Base-by-base conservation (phyloP, 2,113 vertebrate species). In the Parus major region DNA sequence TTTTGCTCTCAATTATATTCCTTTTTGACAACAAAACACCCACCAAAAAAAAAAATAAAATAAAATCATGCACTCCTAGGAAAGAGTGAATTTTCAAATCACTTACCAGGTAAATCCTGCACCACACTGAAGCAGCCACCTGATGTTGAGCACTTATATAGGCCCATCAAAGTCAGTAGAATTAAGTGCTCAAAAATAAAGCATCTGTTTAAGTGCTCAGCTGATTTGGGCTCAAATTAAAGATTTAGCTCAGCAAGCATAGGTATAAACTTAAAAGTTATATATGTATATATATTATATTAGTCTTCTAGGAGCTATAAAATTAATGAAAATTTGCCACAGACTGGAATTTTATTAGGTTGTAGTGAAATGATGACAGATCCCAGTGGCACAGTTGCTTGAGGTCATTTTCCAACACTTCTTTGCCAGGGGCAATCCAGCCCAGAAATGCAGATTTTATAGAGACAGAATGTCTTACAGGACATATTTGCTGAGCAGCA, bases 281-380 rank as follows among this genome's bases (percentile, higher is more conserved):
- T 33, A 94, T 61, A 23, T 78, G 36, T 39, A 46, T 90, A 83
- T 77, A 23, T 80, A 46, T 91, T 92, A 35, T 55, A 94, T 72
- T 72, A 89, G 59, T 47, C 94, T 94, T 95, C 25, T 15, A 90
- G 94, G 93, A 76, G 66, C 53, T 70, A 73, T 95, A 88, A 95
- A 91, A 95, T 87, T 92, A 95, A 96, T 95, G 94, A 95, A 95
- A 94, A 96, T 97, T 96, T 96, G 78, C 84, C 91, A 94, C 89
- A 92, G 77, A 90, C 73, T 73, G 82, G 65, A 76, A 47, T 82
- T 94, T 95, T 93, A 89, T 95, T 82, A 90, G 90, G 50, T 47
- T 12, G 7, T 72, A 93, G 94, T 75, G 88, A 63, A 70, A 70
- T 25, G 92, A 93, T 94, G 92, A 91, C 82, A 65, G 91, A 92